A percentile compares a stretch with the other conserved stretches of the same genome.
phyloP scores from a whole-genome alignment of 2,113 vertebrate species.

The Xyrauchen texanus region DNA sequence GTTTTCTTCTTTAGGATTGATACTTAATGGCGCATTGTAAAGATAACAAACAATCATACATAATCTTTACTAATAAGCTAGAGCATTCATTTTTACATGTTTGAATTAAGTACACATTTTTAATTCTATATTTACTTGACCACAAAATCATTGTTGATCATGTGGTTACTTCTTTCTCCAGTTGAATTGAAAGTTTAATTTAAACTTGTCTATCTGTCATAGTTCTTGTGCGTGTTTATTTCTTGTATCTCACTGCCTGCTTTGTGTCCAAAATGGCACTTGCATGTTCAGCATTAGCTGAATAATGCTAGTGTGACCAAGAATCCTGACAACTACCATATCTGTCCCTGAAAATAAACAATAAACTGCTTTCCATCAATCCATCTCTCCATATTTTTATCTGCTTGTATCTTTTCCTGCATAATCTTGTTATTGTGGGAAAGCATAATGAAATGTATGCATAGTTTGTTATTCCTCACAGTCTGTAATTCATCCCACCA shows the following conservation, averaged over 20 bases:
- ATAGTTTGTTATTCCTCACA: constrained; percentile 74
- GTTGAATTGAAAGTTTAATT: too few relatives aligned
- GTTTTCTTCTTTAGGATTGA: too few relatives aligned
- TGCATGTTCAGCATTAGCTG: constrained; percentile 33
- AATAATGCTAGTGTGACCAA: constrained; percentile 45
- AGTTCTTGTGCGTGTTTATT: too few relatives aligned
- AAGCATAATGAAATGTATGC: constrained; percentile 72
- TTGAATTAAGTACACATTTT: too few relatives aligned
- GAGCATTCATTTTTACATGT: too few relatives aligned
- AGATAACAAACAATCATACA: too few relatives aligned
- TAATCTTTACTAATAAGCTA: too few relatives aligned
- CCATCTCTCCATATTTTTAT: constrained; percentile 73
- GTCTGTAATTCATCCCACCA: constrained; percentile 64
- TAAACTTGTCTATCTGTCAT: too few relatives aligned
- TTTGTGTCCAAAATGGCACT: constrained; percentile 19
- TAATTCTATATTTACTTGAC: too few relatives aligned
- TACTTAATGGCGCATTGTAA: too few relatives aligned
- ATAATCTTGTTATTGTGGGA: constrained; percentile 69
- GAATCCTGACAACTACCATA: constrained; percentile 38
- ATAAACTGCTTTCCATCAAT: constrained; percentile 67
- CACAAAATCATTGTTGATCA: too few relatives aligned
- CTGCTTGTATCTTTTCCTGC: constrained; percentile 64
- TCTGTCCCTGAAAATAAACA: constrained; percentile 37
- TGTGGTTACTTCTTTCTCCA: too few relatives aligned
- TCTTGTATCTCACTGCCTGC: constrained; percentile 13